phyloP scores from a whole-genome alignment of 2,888 invertebrate genomes.

The Chrysolina haemoptera region DNA sequence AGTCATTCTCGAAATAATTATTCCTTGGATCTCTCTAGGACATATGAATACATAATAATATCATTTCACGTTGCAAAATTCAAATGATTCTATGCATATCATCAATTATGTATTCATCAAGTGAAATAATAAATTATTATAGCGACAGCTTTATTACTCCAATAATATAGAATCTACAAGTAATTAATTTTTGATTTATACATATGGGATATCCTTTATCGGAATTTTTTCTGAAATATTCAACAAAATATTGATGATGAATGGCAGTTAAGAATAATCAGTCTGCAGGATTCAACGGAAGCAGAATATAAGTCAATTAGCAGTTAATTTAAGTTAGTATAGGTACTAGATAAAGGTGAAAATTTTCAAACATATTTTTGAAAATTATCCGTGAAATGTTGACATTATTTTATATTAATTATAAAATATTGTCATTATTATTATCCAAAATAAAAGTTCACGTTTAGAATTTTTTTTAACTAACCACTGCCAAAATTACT shows the following conservation, averaged over 20 bases:
- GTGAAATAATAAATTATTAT: constrained; percentile 31
- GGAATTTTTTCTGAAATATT: constrained; percentile 30
- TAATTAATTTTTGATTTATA: constrained; percentile 47
- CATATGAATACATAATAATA: constrained; percentile 1
- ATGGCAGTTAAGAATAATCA: constrained; percentile 11
- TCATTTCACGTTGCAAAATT: neutral
- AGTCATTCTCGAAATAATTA: neutral
- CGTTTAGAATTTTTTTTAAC: too few relatives aligned
- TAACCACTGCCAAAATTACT: too few relatives aligned
- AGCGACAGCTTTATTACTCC: constrained; percentile 43
- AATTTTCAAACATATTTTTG: too few relatives aligned
- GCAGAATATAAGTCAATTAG: constrained; percentile 13
- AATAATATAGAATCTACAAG: constrained; percentile 29
- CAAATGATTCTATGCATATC: constrained; percentile 23
- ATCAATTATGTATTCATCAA: constrained; percentile 40
- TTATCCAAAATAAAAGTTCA: too few relatives aligned
- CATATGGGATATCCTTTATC: constrained; percentile 43
- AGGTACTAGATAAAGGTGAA: too few relatives aligned
- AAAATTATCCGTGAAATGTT: too few relatives aligned
- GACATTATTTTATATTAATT: too few relatives aligned
- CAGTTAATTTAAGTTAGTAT: too few relatives aligned
- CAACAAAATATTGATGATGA: constrained; percentile 37
- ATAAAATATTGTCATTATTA: too few relatives aligned
- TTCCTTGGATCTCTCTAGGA: neutral
- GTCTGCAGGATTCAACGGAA: neutral